Evolutionary conservation across 2,888 invertebrate genomes (phyloP).

Genomic region (Choristoneura rosaceana): DNA sequence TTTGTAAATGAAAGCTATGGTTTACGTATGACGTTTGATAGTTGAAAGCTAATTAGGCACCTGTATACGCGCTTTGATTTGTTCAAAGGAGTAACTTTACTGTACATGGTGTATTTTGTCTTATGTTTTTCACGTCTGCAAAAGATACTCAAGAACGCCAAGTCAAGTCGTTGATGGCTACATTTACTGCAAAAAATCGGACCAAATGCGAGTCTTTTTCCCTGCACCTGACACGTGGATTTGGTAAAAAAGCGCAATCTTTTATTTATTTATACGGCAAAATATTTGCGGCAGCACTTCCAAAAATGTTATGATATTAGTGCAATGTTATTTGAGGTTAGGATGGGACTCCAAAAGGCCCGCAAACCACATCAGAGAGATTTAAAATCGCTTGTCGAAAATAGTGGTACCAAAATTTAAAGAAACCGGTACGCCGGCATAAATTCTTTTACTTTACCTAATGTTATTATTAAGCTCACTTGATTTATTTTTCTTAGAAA

Average conservation of each 20-base stretch:
- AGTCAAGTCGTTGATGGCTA: no score
- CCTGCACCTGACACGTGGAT: neutral
- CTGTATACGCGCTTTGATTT: neutral
- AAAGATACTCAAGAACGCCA: no score
- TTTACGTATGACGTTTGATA: conserved; percentile 26
- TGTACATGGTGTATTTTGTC: neutral
- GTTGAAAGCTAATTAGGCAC: neutral
- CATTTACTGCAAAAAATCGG: no score
- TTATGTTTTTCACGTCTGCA: no score
- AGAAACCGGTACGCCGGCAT: conserved; percentile 6
- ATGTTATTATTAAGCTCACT: neutral
- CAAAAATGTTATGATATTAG: conserved; percentile 36
- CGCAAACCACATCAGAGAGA: conserved; percentile 12
- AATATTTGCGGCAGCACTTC: conserved; percentile 28
- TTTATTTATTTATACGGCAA: neutral
- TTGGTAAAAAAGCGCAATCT: conserved; percentile 13
- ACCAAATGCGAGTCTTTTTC: no score
- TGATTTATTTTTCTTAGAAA: no score
- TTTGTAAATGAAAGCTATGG: conserved; percentile 34
- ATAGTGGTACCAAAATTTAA: conserved; percentile 20
- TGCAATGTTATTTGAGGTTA: conserved; percentile 41
- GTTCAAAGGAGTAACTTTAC: neutral
- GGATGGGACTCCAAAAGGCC: conserved; percentile 37
- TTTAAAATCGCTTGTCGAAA: neutral
- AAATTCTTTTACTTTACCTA: neutral